Percentiles rank a stretch among this genome's conserved stretches.
Conservation (phyloP, 2,113 vertebrate genomes). For the Hylia prasina region DNA sequence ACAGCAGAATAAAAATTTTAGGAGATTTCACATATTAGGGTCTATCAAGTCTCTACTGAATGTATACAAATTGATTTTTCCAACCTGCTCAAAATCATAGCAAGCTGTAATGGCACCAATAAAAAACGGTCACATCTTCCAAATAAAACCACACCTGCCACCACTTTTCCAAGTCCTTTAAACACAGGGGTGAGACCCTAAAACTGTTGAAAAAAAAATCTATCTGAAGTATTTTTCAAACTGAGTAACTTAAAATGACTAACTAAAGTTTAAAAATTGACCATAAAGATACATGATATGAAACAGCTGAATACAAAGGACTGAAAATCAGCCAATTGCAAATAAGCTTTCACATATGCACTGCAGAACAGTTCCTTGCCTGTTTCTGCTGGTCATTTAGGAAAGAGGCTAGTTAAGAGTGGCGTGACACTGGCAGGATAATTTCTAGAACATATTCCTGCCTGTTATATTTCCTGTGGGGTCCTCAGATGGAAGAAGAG, state of each 20-base stretch:
- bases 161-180: neutral
- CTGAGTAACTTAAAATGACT: neutral
- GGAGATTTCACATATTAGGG: neutral
- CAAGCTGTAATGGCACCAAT: neutral
- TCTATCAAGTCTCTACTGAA: neutral
- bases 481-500: neutral
- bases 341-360: neutral
- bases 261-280: neutral
- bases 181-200: neutral
- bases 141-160: neutral
- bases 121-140: neutral
- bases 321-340: neutral
- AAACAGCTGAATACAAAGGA: neutral
- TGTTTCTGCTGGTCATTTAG: neutral
- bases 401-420: neutral
- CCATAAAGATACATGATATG: neutral
- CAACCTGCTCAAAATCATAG: neutral
- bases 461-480: neutral
- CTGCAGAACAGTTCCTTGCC: neutral
- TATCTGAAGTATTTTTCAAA: neutral
- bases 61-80: neutral
- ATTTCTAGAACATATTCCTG: neutral
- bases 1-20: neutral
- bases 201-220: neutral
- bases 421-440: neutral